phyloP scores from a whole-genome alignment of 2,797 vertebrate genomes.

The Diplodus puntazzo region DNA sequence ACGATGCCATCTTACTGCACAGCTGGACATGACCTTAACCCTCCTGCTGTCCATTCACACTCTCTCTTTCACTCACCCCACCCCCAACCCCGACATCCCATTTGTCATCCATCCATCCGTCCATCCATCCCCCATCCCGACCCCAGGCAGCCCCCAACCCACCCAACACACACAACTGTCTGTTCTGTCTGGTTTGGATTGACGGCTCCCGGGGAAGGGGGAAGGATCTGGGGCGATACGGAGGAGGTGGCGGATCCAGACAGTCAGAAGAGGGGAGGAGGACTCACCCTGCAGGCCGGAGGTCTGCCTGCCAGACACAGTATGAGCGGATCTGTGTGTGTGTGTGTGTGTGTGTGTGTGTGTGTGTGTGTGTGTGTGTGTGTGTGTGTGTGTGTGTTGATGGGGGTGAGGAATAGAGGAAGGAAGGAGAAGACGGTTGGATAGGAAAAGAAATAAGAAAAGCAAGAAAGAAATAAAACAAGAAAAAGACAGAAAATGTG shows the following conservation, averaged over 20 bases:
- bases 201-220: slow-evolving; percentile 71
- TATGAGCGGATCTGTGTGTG: slow-evolving; percentile 53
- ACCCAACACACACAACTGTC: slow-evolving; percentile 38
- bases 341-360: slow-evolving; percentile 19
- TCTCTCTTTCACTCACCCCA: slow-evolving; percentile 32
- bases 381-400: not conserved
- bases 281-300: slow-evolving; percentile 67
- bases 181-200: slow-evolving; percentile 65
- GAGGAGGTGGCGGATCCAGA: slow-evolving; percentile 68
- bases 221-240: slow-evolving; percentile 44
- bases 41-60: slow-evolving; percentile 68
- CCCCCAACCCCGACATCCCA: slow-evolving; percentile 33
- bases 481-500: not conserved
- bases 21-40: slow-evolving; percentile 71
- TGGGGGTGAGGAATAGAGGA: slow-evolving; percentile 5
- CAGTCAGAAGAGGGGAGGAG: slow-evolving; percentile 55
- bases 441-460: slow-evolving; percentile 4
- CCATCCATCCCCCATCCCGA: slow-evolving; percentile 23
- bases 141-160: not conserved
- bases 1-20: slow-evolving; percentile 57
- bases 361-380: slow-evolving; percentile 4
- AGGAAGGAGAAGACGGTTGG: not conserved
- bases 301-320: slow-evolving; percentile 73
- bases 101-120: slow-evolving; percentile 66
- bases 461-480: not conserved